Base-by-base conservation (phyloP, 2,888 invertebrate species). In the Anticlea derivata region DNA sequence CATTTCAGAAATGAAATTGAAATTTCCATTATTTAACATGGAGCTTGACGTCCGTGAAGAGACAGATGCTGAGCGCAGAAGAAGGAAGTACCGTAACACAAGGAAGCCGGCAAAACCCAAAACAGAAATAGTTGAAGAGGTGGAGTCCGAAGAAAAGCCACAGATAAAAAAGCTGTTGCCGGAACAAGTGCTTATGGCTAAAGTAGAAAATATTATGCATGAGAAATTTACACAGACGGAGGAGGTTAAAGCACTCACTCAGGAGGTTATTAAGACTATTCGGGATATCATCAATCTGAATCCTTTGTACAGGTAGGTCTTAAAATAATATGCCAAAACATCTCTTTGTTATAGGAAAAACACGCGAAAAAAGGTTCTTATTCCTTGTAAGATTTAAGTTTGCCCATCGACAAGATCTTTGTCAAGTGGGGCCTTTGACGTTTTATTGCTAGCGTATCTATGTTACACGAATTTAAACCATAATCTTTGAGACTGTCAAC, bases 231-330 rank as follows among this genome's bases (percentile, higher is more conserved):
- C 95, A 60, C 96, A 96, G 78, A 98, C 96, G 0, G 98, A 98
- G 75, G 99, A 99, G 91, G 96, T 99, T 7, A 99, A 99, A 89
- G 99, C 99, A 0, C 78, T 98, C 47, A 98, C 98, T 0, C 98
- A 98, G 81, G 99, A 99, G 91, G 94, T 99, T 50, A 98, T 99
- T 34, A 98, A 99, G 86, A 99, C 99, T 0, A 98, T 99, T 60
- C 92, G 98, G 45, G 99, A 99, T 85, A 98, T 99, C 51, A 98
- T 99, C 56, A 96, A 97, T 61, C 93, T 99, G 91, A 99, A 99
- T 93, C 98, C 99, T 0, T 87, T 99, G 50, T 99, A 99, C 78
- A 92, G 93, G 93, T 93, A 27, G 5, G 29, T 46, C 17, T 63
- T 68, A 22, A 12, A 17, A 17, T 3, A 17, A 17, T 3, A 2